phyloP scores from a whole-genome alignment of 1,140 invertebrate genomes.

The Pteromalus puparum region DNA sequence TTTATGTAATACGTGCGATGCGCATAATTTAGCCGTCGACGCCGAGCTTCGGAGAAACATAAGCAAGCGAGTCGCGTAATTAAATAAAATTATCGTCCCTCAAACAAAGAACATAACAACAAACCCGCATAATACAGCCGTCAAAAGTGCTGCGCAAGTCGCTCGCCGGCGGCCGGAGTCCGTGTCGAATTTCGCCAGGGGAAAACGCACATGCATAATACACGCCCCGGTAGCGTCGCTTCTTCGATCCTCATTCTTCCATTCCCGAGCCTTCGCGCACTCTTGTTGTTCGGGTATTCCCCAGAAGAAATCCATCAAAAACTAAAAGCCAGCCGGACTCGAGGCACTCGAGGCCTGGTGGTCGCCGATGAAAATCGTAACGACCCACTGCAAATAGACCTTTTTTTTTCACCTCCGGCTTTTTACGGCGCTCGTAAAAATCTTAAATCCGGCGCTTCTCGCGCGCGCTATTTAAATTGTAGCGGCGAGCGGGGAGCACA shows the following conservation, averaged over 20 bases:
- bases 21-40: no score
- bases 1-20: no score
- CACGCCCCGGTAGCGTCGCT: slow-evolving; percentile 9
- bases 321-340: slow-evolving; percentile 23
- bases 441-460: no score
- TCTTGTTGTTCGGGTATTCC: slow-evolving; percentile 40
- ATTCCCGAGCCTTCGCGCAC: slow-evolving; percentile 32
- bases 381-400: slow-evolving; percentile 46
- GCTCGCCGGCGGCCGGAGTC: slow-evolving; percentile 44
- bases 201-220: slow-evolving; percentile 57
- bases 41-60: no score
- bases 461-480: neutral
- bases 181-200: slow-evolving; percentile 57
- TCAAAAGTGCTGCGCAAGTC: no score
- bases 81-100: no score
- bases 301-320: slow-evolving; percentile 64
- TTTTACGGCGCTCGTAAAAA: slow-evolving; percentile 17
- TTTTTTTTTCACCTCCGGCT: slow-evolving; percentile 44
- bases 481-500: neutral
- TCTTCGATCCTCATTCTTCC: slow-evolving; percentile 37
- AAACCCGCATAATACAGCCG: slow-evolving; percentile 53
- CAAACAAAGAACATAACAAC: no score
- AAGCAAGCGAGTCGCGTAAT: no score
- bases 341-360: slow-evolving; percentile 21
- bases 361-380: slow-evolving; percentile 45